These are phyloP conservation scores for Heterotis niloticus DNA, from an alignment of 2,113 vertebrate species.

Conservation along the genomic window DNA sequence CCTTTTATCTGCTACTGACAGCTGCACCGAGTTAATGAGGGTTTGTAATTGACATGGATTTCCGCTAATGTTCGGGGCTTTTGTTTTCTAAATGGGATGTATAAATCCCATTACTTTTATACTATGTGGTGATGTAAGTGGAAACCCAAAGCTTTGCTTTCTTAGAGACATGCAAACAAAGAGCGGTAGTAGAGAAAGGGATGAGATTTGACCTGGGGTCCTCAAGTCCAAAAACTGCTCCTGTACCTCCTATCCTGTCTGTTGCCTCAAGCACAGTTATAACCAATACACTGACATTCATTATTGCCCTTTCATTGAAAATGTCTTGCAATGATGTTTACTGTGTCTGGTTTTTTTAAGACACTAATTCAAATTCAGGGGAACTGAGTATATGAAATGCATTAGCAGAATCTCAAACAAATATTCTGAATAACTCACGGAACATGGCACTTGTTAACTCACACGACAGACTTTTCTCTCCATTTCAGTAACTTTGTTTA, in stretches of 20 bases:
- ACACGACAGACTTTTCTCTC: conserved; percentile 23
- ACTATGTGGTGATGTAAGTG: conserved; percentile 40
- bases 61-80: conserved; percentile 68
- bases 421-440: not conserved
- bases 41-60: conserved; percentile 77
- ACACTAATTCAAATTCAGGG: conserved; percentile 9
- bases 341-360: not conserved
- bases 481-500: conserved; percentile 38
- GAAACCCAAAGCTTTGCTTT: conserved; percentile 28
- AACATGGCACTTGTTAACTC: conserved; percentile 19
- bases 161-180: conserved; percentile 23
- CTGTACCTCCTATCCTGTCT: too few relatives aligned
- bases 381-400: not conserved
- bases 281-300: not conserved
- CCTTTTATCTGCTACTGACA: conserved; percentile 77
- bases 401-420: not conserved
- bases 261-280: not conserved
- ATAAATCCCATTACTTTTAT: conserved; percentile 68
- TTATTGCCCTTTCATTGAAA: conserved; percentile 8
- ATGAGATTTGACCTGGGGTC: conserved; percentile 9
- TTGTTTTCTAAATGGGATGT: conserved; percentile 70
- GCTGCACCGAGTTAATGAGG: conserved; percentile 74
- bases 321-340: not conserved
- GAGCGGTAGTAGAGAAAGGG: too few relatives aligned
- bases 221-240: too few relatives aligned